Evolutionary conservation across 2,797 vertebrate genomes (phyloP), one percentile per base, ranked within the genome.

Genomic region (Hoplostethus mediterraneus): DNA sequence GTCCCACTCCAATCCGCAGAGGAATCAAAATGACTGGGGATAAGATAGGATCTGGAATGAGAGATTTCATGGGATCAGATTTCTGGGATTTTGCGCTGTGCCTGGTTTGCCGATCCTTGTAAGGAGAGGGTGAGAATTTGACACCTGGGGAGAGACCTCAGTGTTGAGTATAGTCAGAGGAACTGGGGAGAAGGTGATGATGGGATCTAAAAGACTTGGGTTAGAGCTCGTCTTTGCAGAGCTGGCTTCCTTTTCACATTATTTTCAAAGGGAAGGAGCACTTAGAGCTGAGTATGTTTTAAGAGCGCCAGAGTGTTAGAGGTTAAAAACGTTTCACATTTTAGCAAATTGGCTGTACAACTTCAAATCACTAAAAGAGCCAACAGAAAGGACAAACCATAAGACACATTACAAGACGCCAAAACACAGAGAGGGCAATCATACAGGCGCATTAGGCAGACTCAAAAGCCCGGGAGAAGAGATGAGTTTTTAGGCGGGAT

Each of bases 31-130:
- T 33, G 59, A 54, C 38, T 63, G 40, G 28, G 45, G 44, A 38
- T 47, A 56, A 71, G 82, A 79, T 85, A 57, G 58, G 61, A 77
- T 85, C 77, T 75, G 74, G 68, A 71, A 14, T 36, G 30, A 76
- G 44, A 67, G 72, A 73, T 81, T 59, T 59, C 38, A 45, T 17
- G 55, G 28, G 49, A 28, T 70, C 72, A 40, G 58, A 49, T 79
- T 83, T 12, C 48, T 57, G 47, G 47, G 57, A 57, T 53, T 40
- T 59, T 30, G 47, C 2, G 21, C 30, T n/a, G 31, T 54, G 49
- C 53, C 64, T 57, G 54, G 8, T 3, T 21, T 30, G 60, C 14
- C 52, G 8, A 53, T 61, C 48, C 6, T 14, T 38, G 25, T 72
- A 68, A 45, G 36, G 61, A 62, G 70, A 78, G 51, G 64, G 51